Evolutionary conservation across 2,888 invertebrate species (phyloP), one percentile per base, ranked within the genome.

Genomic region (Adela reaumurella): DNA sequence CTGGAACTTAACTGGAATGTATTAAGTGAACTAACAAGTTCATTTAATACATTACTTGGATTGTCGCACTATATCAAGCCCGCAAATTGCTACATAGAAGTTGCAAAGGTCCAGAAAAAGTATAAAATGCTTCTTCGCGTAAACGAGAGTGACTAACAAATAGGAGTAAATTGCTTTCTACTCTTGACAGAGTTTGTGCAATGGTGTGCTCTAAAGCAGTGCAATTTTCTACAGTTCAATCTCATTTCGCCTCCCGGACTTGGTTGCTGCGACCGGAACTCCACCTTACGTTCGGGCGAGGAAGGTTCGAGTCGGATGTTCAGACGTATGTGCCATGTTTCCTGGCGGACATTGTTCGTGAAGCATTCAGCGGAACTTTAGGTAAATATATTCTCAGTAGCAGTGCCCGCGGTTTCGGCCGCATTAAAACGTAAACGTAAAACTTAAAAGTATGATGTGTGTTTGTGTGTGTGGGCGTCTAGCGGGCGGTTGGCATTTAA

Each of bases 221-320:
- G 35, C 35, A 35, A 35, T 35, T 35, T 35, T 35, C 35, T 14
- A 35, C 35, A 35, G 35, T 14, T 35, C 35, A 35, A 35, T 35
- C 35, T 35, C 35, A 35, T 35, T 35, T 35, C 14, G 35, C 35
- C 35, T 35, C n/a, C 14, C 35, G 35, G 3, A 35, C 6, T 14
- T 35, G 8, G 11, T 10, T 47, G 6, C 24, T 17, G 18, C 43
- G 19, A 18, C 45, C 41, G 45, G 55, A 52, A 5, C 16, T n/a
- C 28, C 43, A 47, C 47, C 48, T 28, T 48, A 29, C 18, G 5
- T 28, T 48, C 24, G 48, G 43, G n/a, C 24, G 18, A 35, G 14
- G 35, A 14, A 3, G 3, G 35, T 35, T 35, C 6, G n/a, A 14
- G 11, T 35, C 8, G 35, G 35, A 35, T 14, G 5, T 24, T 24